phyloP scores from a whole-genome alignment of 2,888 invertebrate genomes.

The Hyposoter dolosus region DNA sequence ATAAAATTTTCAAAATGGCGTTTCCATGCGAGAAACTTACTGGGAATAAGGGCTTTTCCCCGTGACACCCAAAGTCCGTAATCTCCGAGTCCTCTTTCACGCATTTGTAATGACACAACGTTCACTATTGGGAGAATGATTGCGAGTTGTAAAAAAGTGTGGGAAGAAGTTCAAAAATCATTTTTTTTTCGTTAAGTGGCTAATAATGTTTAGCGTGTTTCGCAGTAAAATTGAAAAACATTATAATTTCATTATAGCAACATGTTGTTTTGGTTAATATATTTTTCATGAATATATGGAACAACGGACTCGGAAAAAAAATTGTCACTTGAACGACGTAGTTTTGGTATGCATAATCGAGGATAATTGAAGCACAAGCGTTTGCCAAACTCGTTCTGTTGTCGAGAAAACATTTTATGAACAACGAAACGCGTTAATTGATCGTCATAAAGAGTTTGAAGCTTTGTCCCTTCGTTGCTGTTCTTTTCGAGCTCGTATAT shows the following conservation, averaged over 20 bases:
- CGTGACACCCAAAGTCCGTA: conserved; percentile 3
- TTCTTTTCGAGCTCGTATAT: background rate
- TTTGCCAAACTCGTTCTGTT: background rate
- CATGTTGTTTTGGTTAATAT: background rate
- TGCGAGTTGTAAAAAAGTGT: background rate
- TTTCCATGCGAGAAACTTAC: background rate
- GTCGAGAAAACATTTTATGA: background rate
- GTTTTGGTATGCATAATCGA: background rate
- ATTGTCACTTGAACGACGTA: background rate
- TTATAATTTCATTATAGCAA: background rate
- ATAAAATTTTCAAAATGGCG: background rate
- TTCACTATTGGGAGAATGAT: background rate
- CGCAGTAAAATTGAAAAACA: background rate
- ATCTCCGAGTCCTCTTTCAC: conserved; percentile 6
- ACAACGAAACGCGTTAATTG: background rate
- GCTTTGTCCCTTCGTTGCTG: background rate
- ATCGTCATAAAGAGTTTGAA: background rate
- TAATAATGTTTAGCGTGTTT: background rate
- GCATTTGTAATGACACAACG: background rate
- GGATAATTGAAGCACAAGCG: background rate
- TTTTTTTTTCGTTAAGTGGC: no score
- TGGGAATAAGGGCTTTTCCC: background rate
- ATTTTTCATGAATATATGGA: background rate
- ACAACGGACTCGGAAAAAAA: background rate
- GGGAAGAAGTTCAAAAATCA: background rate